A percentile compares a stretch with the other conserved stretches of the same genome.
Conservation (phyloP, 2,888 invertebrate species). For the Sinopyrophorus schimmeli region DNA sequence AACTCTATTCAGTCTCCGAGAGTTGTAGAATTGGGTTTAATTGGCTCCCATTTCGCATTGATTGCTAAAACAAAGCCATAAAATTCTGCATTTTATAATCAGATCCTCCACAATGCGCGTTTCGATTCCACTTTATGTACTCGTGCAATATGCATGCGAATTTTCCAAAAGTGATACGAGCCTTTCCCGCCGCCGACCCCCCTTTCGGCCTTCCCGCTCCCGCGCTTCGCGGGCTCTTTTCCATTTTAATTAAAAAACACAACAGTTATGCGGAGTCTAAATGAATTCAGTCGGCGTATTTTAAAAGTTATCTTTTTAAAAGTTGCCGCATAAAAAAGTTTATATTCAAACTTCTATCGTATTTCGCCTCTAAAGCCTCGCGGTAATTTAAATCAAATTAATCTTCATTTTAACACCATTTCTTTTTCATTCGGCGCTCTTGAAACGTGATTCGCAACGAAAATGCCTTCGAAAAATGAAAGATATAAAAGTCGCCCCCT, state of each 20-base stretch:
- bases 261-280: constrained; percentile 24
- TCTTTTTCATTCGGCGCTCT: constrained; percentile 15
- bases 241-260: constrained; percentile 24
- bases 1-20: constrained; percentile 37
- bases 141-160: constrained; percentile 2
- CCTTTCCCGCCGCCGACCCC: neutral
- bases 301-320: constrained; percentile 26
- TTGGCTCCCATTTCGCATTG: constrained; percentile 35
- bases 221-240: constrained; percentile 14
- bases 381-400: constrained; percentile 41
- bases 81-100: constrained; percentile 15
- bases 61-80: constrained; percentile 24
- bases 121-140: constrained; percentile 5
- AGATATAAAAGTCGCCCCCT: constrained; percentile 9
- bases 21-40: constrained; percentile 37
- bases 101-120: constrained; percentile 1
- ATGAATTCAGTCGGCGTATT: constrained; percentile 30
- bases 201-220: neutral
- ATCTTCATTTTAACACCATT: constrained; percentile 41
- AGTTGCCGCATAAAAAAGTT: constrained; percentile 32
- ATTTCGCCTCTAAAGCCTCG: constrained; percentile 29
- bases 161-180: constrained; percentile 1
- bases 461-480: constrained; percentile 10
- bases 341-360: constrained; percentile 29
- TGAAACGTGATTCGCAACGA: constrained; percentile 21